phyloP scores from a whole-genome alignment of 1,140 invertebrate genomes.

The Zaprionus gabonicus region DNA sequence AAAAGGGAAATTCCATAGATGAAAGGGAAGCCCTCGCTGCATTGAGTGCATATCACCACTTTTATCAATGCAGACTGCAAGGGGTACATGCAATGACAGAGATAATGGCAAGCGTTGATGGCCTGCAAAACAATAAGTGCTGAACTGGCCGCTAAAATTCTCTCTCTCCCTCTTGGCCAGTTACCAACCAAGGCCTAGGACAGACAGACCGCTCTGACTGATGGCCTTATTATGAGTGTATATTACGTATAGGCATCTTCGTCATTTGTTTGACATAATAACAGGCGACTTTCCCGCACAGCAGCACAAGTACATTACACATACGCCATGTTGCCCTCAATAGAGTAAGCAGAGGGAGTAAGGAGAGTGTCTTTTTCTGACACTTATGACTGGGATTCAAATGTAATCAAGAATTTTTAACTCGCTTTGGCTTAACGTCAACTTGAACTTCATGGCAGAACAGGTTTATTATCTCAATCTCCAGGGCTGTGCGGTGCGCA shows the following conservation, averaged over 20 bases:
- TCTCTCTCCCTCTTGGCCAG: neutral
- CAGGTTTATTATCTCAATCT: constrained; percentile 48
- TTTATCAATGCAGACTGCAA: too few species aligned
- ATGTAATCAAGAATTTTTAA: constrained; percentile 75
- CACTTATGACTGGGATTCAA: constrained; percentile 80
- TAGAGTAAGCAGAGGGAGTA: constrained; percentile 13
- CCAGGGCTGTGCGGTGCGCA: constrained; percentile 17
- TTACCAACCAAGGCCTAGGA: neutral
- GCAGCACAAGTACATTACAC: constrained; percentile 43
- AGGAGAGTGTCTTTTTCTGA: constrained; percentile 55
- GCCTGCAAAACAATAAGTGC: neutral
- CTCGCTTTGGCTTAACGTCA: constrained; percentile 34
- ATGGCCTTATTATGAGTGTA: constrained; percentile 51
- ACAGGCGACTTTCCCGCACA: constrained; percentile 57
- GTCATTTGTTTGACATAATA: constrained; percentile 76
- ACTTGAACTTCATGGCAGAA: constrained; percentile 29
- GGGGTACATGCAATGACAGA: neutral
- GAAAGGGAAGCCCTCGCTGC: neutral
- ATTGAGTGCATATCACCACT: too few species aligned
- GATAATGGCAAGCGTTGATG: constrained; percentile 22
- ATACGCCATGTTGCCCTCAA: constrained; percentile 57
- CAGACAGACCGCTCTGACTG: constrained; percentile 39
- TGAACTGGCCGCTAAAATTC: neutral
- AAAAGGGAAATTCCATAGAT: neutral
- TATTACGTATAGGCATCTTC: too few species aligned